These are phyloP conservation scores for Poecile montanus DNA, from an alignment of 2,797 vertebrate genomes.

Conservation along the genomic window DNA sequence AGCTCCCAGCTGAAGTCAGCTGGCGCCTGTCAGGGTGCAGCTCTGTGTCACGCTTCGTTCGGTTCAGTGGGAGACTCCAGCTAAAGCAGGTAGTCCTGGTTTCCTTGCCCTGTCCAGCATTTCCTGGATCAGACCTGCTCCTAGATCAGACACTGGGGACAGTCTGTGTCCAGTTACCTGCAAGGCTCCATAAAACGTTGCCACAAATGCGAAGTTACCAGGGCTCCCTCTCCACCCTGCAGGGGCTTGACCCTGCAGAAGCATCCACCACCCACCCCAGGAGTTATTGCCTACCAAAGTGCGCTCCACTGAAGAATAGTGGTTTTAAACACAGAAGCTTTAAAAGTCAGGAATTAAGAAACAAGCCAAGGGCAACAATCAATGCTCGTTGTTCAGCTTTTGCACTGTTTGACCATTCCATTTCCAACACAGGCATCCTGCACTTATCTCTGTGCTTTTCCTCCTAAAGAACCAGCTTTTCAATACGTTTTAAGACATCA, in stretches of 20 bases:
- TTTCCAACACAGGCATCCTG: neutral
- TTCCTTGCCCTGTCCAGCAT: neutral
- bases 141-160: neutral
- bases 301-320: neutral
- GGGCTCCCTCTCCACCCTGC: neutral
- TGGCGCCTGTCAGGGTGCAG: slow-evolving; percentile 8
- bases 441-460: neutral
- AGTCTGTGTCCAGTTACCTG: fast-evolving
- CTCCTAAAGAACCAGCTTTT: neutral
- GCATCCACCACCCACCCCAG: neutral
- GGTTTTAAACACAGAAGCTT: neutral
- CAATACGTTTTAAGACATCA: neutral
- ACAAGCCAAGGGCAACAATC: neutral
- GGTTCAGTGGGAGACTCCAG: neutral
- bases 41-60: neutral
- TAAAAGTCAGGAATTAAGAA: neutral
- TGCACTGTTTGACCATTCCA: fast-evolving
- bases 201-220: fast-evolving
- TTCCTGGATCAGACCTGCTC: neutral
- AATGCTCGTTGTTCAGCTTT: neutral
- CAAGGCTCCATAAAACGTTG: fast-evolving
- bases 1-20: slow-evolving; percentile 43
- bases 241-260: neutral
- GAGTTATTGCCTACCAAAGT: neutral
- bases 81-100: neutral